Conservation (phyloP, 2,113 vertebrate genomes). For the Tachysurus vachellii region DNA sequence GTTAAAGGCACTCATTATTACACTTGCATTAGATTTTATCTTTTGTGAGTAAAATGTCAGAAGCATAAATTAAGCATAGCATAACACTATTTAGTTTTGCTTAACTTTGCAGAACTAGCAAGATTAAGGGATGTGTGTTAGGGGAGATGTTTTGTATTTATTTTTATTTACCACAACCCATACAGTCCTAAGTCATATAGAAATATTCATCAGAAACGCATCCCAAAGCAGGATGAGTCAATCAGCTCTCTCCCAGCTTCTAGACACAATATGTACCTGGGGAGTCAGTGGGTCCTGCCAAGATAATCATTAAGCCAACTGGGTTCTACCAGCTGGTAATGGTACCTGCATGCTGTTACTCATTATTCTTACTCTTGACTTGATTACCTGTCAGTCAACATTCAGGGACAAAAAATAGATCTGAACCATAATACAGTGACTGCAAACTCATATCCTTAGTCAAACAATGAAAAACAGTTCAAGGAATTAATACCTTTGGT, state of each 20-base stretch:
- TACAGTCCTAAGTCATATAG: constrained; percentile 64
- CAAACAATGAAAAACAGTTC: neutral
- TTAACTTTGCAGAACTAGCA: constrained; percentile 39
- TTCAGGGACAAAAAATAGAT: neutral
- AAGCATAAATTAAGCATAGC: constrained; percentile 76
- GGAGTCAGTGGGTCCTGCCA: constrained; percentile 56
- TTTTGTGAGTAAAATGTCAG: constrained; percentile 71
- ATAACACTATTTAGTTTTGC: constrained; percentile 6
- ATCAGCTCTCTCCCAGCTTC: constrained; percentile 64
- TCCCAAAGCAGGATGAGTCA: constrained; percentile 63
- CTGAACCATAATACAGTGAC: neutral
- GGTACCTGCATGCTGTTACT: constrained; percentile 18
- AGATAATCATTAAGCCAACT: constrained; percentile 58
- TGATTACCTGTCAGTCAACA: constrained; percentile 39
- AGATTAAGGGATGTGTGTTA: neutral
- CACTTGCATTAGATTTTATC: too few species aligned
- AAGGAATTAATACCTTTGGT: neutral
- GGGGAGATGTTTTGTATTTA: too few species aligned
- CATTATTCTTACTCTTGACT: constrained; percentile 15
- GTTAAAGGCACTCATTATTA: too few species aligned
- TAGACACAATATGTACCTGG: constrained; percentile 64
- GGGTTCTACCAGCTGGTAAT: constrained; percentile 26
- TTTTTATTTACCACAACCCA: constrained; percentile 70
- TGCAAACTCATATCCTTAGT: neutral
- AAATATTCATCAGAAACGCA: constrained; percentile 59